phyloP scores from a whole-genome alignment of 2,888 invertebrate genomes.

The Lobophora halterata region DNA sequence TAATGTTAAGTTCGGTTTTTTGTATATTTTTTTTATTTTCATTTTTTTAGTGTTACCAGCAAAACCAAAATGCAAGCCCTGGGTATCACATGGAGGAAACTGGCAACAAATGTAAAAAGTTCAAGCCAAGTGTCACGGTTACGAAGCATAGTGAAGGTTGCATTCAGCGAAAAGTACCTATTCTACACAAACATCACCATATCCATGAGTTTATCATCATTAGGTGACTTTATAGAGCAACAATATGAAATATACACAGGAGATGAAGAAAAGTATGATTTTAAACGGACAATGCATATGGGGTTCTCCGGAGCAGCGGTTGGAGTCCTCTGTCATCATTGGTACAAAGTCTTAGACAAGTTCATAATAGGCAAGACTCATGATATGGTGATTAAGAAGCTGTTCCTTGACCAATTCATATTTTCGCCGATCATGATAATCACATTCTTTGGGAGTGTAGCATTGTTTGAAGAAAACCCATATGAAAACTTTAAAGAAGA shows the following conservation, averaged over 20 bases:
- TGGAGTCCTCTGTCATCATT: conserved; percentile 92
- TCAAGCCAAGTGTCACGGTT: conserved; percentile 40
- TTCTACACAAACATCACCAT: conserved; percentile 91
- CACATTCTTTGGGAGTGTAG: conserved; percentile 90
- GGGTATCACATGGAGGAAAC: conserved; percentile 55
- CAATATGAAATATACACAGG: conserved; percentile 86
- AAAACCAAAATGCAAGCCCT: conserved; percentile 40
- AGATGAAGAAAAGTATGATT: conserved; percentile 82
- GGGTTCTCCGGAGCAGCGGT: conserved; percentile 89
- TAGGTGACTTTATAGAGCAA: conserved; percentile 92
- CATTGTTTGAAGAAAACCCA: conserved; percentile 85
- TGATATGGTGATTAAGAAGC: conserved; percentile 87
- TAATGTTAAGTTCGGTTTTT: conserved; percentile 1
- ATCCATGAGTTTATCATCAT: conserved; percentile 87
- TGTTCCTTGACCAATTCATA: conserved; percentile 90
- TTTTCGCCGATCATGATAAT: conserved; percentile 92
- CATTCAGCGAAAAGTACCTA: conserved; percentile 86
- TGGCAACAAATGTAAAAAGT: conserved; percentile 48
- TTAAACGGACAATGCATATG: conserved; percentile 87
- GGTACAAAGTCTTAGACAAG: conserved; percentile 91
- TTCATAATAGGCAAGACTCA: conserved; percentile 87
- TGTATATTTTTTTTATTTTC: conserved; percentile 20
- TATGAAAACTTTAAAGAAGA: conserved; percentile 84
- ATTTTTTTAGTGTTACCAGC: too few species aligned
- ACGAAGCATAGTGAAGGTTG: conserved; percentile 55